Conservation (phyloP, 2,797 vertebrate genomes). For the Sebastes vulpes region DNA sequence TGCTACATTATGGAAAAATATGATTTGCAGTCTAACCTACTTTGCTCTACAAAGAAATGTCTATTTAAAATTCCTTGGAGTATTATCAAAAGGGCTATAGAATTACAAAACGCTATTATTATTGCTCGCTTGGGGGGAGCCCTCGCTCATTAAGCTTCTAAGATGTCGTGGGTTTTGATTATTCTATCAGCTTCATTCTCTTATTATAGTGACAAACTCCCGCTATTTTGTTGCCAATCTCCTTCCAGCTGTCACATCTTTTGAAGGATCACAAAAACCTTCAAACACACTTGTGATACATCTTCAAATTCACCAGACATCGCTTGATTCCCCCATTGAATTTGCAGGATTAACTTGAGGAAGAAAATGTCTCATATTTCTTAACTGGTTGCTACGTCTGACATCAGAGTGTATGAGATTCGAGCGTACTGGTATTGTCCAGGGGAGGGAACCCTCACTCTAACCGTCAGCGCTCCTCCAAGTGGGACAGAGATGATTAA, state of each 20-base stretch:
- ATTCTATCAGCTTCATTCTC: conserved; percentile 77
- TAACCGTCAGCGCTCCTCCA: conserved; percentile 83
- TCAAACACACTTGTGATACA: conserved; percentile 77
- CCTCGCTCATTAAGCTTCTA: conserved; percentile 81
- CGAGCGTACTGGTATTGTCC: conserved; percentile 81
- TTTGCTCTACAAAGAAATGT: conserved; percentile 79
- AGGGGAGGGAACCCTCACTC: conserved; percentile 86
- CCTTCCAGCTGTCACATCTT: conserved; percentile 79
- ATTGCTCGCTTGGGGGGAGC: conserved; percentile 80
- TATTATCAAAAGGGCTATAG: conserved; percentile 82
- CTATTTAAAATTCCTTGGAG: conserved; percentile 76
- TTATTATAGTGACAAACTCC: conserved; percentile 83
- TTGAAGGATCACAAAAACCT: conserved; percentile 81
- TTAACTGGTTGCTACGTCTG: conserved; percentile 80
- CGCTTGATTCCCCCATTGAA: conserved; percentile 81
- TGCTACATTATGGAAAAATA: conserved; percentile 64
- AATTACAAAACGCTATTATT: conserved; percentile 83
- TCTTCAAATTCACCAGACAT: conserved; percentile 79
- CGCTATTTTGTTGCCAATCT: conserved; percentile 84
- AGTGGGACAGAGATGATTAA: conserved; percentile 88
- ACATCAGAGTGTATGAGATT: conserved; percentile 81
- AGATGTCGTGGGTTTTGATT: conserved; percentile 81
- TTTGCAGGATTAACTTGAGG: conserved; percentile 80
- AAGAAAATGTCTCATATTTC: conserved; percentile 80
- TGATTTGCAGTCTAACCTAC: conserved; percentile 73